Evolutionary conservation across 1,140 invertebrate genomes (phyloP), one percentile per base, ranked within the genome.

Genomic region (Rhizoglyphus robini): DNA sequence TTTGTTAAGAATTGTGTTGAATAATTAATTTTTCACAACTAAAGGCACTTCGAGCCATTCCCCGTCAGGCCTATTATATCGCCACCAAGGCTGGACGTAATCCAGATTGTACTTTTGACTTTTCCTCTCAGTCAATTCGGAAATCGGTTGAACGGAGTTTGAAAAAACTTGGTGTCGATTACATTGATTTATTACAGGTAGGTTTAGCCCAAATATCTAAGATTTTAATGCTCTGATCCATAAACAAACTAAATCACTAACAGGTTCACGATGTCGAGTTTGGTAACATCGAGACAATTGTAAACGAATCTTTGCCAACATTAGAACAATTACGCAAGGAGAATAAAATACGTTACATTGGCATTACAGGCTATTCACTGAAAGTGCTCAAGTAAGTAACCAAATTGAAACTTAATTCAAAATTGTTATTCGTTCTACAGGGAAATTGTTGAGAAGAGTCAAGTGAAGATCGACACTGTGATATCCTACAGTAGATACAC

Each of bases 201-300:
- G n/a, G n/a, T n/a, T n/a, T n/a, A n/a, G n/a, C n/a, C n/a, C n/a
- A n/a, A n/a, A n/a, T n/a, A n/a, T n/a, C n/a, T n/a, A n/a, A n/a
- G n/a, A n/a, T n/a, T n/a, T n/a, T n/a, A n/a, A n/a, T n/a, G n/a
- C n/a, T n/a, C n/a, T n/a, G n/a, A n/a, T n/a, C n/a, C n/a, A n/a
- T n/a, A n/a, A n/a, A n/a, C n/a, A n/a, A n/a, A n/a, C n/a, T n/a
- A n/a, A n/a, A n/a, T n/a, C n/a, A n/a, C n/a, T n/a, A n/a, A n/a
- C n/a, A n/a, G n/a, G n/a, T 93, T 34, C 91, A 96, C 72, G 92
- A 96, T 72, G 79, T 90, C 54, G 91, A 95, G 73, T 96, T 93
- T 76, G 80, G 83, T n/a, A 82, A 81, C 65, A 72, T 85, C 2
- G 83, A 90, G 32, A 77, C 88, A 32, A 80, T 96, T 5, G 69